phyloP scores from a whole-genome alignment of 2,888 invertebrate genomes.

The Agrilus mali region DNA sequence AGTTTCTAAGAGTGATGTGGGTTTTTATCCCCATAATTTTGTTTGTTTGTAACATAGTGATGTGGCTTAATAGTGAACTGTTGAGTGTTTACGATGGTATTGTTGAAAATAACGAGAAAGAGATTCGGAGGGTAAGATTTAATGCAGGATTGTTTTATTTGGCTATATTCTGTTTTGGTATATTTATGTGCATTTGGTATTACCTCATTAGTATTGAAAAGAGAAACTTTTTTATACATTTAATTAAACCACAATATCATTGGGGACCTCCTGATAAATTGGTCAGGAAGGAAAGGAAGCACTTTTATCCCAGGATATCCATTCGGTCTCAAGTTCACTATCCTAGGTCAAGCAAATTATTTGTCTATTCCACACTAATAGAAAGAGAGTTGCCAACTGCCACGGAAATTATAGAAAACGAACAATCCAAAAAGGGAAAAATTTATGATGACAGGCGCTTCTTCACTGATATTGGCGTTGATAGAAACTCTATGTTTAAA shows the following conservation, averaged over 20 bases:
- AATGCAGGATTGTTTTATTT: background rate
- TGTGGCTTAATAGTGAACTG: background rate
- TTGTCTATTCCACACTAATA: too few species aligned
- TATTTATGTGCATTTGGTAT: too few species aligned
- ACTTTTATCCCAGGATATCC: constrained; percentile 13
- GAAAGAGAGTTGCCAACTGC: too few species aligned
- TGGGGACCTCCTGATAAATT: constrained; percentile 16
- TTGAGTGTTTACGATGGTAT: background rate
- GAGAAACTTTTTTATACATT: constrained; percentile 3
- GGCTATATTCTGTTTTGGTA: background rate
- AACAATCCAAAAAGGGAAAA: too few species aligned
- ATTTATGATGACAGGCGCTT: too few species aligned
- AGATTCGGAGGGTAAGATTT: too few species aligned
- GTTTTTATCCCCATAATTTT: constrained; percentile 13
- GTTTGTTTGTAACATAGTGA: constrained; percentile 10
- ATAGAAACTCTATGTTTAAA: too few species aligned
- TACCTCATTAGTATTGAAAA: background rate
- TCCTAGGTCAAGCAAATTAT: too few species aligned
- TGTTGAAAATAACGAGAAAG: too few species aligned
- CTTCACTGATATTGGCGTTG: too few species aligned
- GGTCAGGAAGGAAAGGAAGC: constrained; percentile 13
- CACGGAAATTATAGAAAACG: too few species aligned
- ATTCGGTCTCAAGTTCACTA: constrained; percentile 12
- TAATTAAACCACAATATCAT: constrained; percentile 18
- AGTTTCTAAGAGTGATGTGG: constrained; percentile 15